These are phyloP conservation scores for Arctopsyche grandis DNA, from an alignment of 1,140 invertebrate genomes.

Conservation along the genomic window DNA sequence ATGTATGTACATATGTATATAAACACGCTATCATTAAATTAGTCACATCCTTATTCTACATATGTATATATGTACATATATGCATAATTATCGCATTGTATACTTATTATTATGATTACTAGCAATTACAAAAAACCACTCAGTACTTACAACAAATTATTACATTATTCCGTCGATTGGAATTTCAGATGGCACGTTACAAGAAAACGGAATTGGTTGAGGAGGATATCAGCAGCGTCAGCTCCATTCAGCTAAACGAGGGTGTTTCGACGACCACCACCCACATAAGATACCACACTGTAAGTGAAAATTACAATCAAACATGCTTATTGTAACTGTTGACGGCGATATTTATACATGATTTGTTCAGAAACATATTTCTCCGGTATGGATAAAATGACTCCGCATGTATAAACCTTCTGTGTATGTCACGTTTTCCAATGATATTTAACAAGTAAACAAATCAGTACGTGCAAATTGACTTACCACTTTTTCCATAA, in stretches of 20 bases:
- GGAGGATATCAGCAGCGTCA: slow-evolving; percentile 83
- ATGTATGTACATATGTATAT: neutral
- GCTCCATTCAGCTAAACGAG: slow-evolving; percentile 81
- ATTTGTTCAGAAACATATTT: no score
- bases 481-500: neutral
- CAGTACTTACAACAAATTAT: no score
- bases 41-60: neutral
- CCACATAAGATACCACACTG: slow-evolving; percentile 83
- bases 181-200: slow-evolving; percentile 84
- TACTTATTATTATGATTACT: no score
- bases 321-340: no score
- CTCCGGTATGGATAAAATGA: no score
- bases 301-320: slow-evolving; percentile 23
- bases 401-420: neutral
- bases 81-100: neutral
- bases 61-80: neutral
- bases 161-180: no score
- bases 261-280: slow-evolving; percentile 79
- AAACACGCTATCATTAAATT: neutral
- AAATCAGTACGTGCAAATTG: slow-evolving; percentile 15
- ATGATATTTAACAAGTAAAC: neutral
- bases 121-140: no score
- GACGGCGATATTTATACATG: neutral
- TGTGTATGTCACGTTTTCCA: neutral
- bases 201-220: slow-evolving; percentile 87